Evolutionary conservation across 2,113 vertebrate genomes (phyloP), one percentile per base, ranked within the genome.

Genomic region (Semnornis frantzii): DNA sequence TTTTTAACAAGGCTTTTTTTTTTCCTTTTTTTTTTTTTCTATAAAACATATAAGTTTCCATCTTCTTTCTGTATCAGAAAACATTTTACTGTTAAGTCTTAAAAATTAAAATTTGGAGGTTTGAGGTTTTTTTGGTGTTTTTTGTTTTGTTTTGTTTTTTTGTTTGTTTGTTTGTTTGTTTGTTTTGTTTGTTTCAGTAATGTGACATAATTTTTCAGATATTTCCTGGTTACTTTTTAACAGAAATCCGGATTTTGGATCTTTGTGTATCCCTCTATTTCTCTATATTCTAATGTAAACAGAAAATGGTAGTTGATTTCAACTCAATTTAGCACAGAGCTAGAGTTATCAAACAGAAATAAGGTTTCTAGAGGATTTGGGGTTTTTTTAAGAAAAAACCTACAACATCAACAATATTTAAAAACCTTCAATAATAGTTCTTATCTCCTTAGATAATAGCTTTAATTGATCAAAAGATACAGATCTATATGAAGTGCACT

Each of bases 361-460:
- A 6, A 20, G 3, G 15, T 62, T 78, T 87, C 48, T 52, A 52
- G 23, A 52, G 48, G 18, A 5, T 23, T 52, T 63, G n/a, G 5
- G n/a, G 4, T 3, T 6, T 5, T 34, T 75, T 87, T 58, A 3
- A 73, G 12, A 15, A 52, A 69, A n/a, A 12, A 11, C 0, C 0
- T 5, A 70, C 16, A 71, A 33, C 1, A 71, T 19, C 10, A 13
- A 30, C 9, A 73, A n/a, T 8, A 37, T 42, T 64, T 76, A 73
- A 27, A 14, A 1, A 46, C 16, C 5, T 7, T 76, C 39, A 34
- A 63, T 28, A 65, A 34, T 11, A 70, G 2, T 7, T 90, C 21
- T 76, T 79, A 50, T 12, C 8, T 57, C 63, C 50, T 59, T 44
- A 46, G 23, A 16, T 75, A 87, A 73, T 12, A 48, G 4, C 11